Percentiles rank a stretch among this genome's conserved stretches.
These are phyloP conservation scores for Acanthurus tractus DNA, from an alignment of 2,797 vertebrate genomes.

Conservation along the genomic window DNA sequence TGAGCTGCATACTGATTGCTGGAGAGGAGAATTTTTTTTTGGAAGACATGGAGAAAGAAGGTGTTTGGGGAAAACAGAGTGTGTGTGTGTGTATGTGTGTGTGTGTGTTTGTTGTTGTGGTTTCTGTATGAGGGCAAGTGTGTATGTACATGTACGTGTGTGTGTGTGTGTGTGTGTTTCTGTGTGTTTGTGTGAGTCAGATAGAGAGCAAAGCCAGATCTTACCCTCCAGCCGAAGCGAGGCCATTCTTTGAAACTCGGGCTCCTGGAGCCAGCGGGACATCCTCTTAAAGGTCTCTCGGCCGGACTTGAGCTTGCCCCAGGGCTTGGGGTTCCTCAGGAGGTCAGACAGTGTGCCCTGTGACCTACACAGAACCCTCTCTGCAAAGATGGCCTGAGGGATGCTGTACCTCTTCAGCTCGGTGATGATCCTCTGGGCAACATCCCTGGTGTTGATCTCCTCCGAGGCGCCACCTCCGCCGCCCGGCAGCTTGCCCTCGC, in stretches of 20 bases:
- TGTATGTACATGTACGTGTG: constrained; percentile 26
- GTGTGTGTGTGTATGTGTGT: constrained; percentile 66
- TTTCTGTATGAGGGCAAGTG: constrained; percentile 36
- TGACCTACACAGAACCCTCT: constrained; percentile 89
- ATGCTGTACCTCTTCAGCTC: constrained; percentile 92
- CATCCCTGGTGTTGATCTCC: constrained; percentile 91
- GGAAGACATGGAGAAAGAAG: constrained; percentile 63
- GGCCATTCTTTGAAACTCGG: constrained; percentile 91
- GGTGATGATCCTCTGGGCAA: constrained; percentile 90
- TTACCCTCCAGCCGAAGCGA: constrained; percentile 91
- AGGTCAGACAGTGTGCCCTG: constrained; percentile 91
- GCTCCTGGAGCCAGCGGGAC: constrained; percentile 91
- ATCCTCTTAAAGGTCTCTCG: constrained; percentile 92
- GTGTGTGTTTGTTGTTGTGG: constrained; percentile 67
- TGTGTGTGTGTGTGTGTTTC: too few relatives aligned
- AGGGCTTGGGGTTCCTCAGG: constrained; percentile 91
- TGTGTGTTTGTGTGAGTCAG: constrained; percentile 36
- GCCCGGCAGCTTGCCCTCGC: constrained; percentile 78
- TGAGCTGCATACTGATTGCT: constrained; percentile 79
- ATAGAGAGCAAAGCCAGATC: constrained; percentile 71
- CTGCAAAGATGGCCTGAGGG: constrained; percentile 91
- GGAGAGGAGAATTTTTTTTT: constrained; percentile 58
- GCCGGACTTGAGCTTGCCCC: constrained; percentile 92
- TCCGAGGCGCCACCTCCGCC: constrained; percentile 75
- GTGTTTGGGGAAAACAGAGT: constrained; percentile 74